Conservation (phyloP, 2,113 vertebrate genomes). For the Bos indicus region DNA sequence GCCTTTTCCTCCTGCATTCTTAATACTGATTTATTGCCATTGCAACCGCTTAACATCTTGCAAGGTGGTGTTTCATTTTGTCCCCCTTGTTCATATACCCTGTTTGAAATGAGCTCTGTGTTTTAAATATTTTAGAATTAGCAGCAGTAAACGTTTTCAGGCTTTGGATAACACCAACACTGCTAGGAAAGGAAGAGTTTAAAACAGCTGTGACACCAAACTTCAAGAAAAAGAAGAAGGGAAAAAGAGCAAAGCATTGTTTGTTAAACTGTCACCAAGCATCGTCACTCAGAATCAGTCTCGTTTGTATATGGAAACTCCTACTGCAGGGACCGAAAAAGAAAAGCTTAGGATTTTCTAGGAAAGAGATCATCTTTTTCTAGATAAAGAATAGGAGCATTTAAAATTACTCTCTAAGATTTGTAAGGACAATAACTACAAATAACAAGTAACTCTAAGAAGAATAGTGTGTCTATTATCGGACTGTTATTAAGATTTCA, state of each 20-base stretch:
- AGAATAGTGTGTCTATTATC: conserved; percentile 1
- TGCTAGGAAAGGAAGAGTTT: conserved; percentile 17
- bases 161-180: conserved; percentile 51
- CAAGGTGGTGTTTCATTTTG: neutral
- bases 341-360: conserved; percentile 18
- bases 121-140: conserved; percentile 61
- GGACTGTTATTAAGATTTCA: conserved; percentile 15
- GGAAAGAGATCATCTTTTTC: conserved; percentile 18
- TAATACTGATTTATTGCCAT: conserved; percentile 32
- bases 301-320: conserved; percentile 4
- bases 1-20: neutral
- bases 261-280: conserved; percentile 50
- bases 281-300: conserved; percentile 34
- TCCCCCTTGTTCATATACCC: neutral
- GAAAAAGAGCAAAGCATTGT: conserved; percentile 56
- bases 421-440: conserved; percentile 15
- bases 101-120: neutral
- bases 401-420: conserved; percentile 28
- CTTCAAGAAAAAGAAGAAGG: conserved; percentile 39
- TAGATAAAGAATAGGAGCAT: conserved; percentile 37
- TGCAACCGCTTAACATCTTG: neutral
- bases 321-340: neutral
- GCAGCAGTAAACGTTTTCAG: conserved; percentile 31
- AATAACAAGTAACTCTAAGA: neutral
- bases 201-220: conserved; percentile 68